A percentile compares a stretch with the other conserved stretches of the same genome.
Evolutionary conservation across 1,140 invertebrate genomes (phyloP).

Genomic region (Penaeus chinensis): DNA sequence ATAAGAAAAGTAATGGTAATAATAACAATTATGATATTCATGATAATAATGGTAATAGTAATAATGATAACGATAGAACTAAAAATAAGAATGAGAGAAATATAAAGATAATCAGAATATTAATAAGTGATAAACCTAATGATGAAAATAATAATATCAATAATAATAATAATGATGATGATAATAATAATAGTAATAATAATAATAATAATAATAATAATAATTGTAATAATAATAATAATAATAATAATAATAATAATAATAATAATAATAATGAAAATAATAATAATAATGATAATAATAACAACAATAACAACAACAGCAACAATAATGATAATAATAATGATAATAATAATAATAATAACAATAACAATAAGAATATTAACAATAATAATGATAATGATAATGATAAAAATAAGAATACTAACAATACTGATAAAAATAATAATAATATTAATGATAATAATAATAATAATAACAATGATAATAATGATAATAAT

Average conservation of each 20-base stretch:
- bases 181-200: background rate
- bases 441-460: background rate
- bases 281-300: too few species aligned
- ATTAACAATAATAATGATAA: background rate
- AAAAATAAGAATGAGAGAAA: background rate
- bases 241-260: background rate
- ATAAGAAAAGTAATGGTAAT: too few species aligned
- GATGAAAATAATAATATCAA: background rate
- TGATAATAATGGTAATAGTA: background rate
- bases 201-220: too few species aligned
- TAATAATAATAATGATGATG: background rate
- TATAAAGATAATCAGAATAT: background rate
- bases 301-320: too few species aligned
- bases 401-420: background rate
- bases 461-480: background rate
- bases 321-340: background rate
- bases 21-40: background rate
- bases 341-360: background rate
- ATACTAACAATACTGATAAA: background rate
- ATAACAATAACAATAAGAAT: background rate
- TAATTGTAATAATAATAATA: background rate
- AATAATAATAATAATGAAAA: too few species aligned
- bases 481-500: background rate
- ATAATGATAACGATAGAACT: background rate
- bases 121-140: too few species aligned